phyloP scores from a whole-genome alignment of 2,797 vertebrate genomes.

The Pachyuromys duprasi region DNA sequence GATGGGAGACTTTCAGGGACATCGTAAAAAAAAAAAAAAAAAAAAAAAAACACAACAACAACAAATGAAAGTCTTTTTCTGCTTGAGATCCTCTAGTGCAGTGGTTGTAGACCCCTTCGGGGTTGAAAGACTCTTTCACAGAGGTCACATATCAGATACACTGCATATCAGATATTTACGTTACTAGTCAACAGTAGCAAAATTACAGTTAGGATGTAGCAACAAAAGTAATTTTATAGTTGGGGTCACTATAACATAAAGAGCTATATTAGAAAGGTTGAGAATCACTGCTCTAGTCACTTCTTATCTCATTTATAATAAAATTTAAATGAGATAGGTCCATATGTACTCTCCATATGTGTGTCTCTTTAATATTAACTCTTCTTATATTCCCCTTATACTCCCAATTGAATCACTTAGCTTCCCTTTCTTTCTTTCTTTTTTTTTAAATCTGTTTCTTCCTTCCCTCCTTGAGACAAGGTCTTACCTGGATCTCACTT shows the following conservation, averaged over 20 bases:
- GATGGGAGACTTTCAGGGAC: too few relatives aligned
- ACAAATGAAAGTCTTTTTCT: too few relatives aligned
- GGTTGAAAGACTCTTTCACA: not conserved
- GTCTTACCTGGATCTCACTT: not conserved
- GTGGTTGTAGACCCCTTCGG: not conserved
- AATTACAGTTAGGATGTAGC: not conserved
- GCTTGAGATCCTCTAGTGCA: not conserved
- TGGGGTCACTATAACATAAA: not conserved
- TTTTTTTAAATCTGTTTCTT: not conserved
- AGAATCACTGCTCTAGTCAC: not conserved
- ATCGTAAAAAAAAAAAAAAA: too few relatives aligned
- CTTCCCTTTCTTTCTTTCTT: not conserved
- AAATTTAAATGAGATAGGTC: not conserved
- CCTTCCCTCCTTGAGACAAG: not conserved
- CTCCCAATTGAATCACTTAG: not conserved
- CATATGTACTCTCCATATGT: not conserved
- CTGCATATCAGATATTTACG: not conserved
- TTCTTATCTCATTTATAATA: conserved; percentile 51
- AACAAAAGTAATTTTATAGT: not conserved
- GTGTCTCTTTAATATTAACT: not conserved
- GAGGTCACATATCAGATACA: too few relatives aligned
- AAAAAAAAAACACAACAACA: too few relatives aligned
- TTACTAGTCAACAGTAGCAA: not conserved
- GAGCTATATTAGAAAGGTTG: too few relatives aligned
- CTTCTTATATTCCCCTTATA: not conserved